A percentile compares a stretch with the other conserved stretches of the same genome.
phyloP scores from a whole-genome alignment of 2,888 invertebrate species.

The Cerastis rubricosa region DNA sequence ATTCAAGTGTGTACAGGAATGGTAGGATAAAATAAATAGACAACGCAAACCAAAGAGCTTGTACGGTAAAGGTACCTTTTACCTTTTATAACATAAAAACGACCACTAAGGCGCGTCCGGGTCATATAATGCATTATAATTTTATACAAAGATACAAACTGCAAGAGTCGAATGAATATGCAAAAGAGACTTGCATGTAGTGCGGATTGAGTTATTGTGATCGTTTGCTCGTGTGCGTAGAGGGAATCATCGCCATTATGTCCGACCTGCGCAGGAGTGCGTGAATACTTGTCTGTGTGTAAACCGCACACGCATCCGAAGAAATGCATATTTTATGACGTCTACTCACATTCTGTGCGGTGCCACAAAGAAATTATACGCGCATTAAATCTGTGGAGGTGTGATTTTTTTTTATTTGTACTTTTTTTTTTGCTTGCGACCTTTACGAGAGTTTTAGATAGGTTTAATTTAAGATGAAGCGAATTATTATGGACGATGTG shows the following conservation, averaged over 20 bases:
- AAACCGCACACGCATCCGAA: constrained; percentile 83
- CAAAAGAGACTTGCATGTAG: constrained; percentile 85
- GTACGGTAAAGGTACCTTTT: constrained; percentile 63
- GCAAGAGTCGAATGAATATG: constrained; percentile 89
- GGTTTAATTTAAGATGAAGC: constrained; percentile 62
- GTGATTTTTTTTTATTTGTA: constrained; percentile 78
- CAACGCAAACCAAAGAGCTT: constrained; percentile 47
- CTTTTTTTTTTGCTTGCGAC: constrained; percentile 73
- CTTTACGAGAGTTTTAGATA: constrained; percentile 70
- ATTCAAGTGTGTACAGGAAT: constrained; percentile 55
- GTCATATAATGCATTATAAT: constrained; percentile 90
- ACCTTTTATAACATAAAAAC: constrained; percentile 78
- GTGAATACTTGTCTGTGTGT: constrained; percentile 59
- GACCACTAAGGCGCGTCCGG: constrained; percentile 74
- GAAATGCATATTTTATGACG: constrained; percentile 91
- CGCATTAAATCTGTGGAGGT: constrained; percentile 90
- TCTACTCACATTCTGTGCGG: constrained; percentile 90
- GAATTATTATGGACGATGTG: constrained; percentile 55
- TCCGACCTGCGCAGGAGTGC: constrained; percentile 55
- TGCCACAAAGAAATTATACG: constrained; percentile 91
- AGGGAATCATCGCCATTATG: constrained; percentile 52
- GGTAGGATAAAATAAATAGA: constrained; percentile 64
- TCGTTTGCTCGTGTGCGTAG: constrained; percentile 76
- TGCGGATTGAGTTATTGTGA: constrained; percentile 89
- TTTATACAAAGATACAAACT: constrained; percentile 90